Evolutionary conservation across 2,888 invertebrate species (phyloP), one percentile per base, ranked within the genome.

Genomic region (Lydus trimaculatus): DNA sequence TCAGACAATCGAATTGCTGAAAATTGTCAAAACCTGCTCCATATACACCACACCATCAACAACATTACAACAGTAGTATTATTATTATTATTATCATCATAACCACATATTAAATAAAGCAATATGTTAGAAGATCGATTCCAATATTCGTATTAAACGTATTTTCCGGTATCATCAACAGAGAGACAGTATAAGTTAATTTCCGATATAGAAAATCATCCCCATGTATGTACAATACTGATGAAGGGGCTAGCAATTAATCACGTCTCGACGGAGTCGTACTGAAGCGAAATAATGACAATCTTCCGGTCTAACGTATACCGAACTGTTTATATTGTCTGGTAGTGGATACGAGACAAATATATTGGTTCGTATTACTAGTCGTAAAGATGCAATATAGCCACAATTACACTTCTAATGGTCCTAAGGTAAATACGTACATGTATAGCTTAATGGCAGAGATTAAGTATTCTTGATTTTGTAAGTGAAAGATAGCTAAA

Each of bases 1-100:
- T 33, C 66, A 59, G 61, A 60, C 58, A 65, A 43, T 33, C 8
- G 61, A 17, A 33, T 33, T 6, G 20, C 7, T 61, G 33, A 58
- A 36, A 39, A 61, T 23, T 36, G 52, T 36, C 17, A 61, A 31
- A 31, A 61, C 17, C 23, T 1, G 0, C 58, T n/a, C 20, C 11
- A 15, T 36, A 9, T 9, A 31, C 4, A 9, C 7, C 2, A 3
- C 20, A 15, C 48, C 20, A 48, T 6, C 13, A 25, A 25, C 25
- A 23, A 7, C 52, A 25, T 23, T 52, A 48, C n/a, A 2, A 43
- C 8, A 43, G 3, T n/a, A 48, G 7, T 7, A 48, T n/a, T 3
- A 20, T 36, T 13, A 48, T 20, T 20, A 8, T 17, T 48, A 20
- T 48, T 20, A 48, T 48, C 20, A 17, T 6, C 48, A 8, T 20